These are phyloP conservation scores for Aphelocoma coerulescens DNA, from an alignment of 2,113 vertebrate species.

Conservation along the genomic window DNA sequence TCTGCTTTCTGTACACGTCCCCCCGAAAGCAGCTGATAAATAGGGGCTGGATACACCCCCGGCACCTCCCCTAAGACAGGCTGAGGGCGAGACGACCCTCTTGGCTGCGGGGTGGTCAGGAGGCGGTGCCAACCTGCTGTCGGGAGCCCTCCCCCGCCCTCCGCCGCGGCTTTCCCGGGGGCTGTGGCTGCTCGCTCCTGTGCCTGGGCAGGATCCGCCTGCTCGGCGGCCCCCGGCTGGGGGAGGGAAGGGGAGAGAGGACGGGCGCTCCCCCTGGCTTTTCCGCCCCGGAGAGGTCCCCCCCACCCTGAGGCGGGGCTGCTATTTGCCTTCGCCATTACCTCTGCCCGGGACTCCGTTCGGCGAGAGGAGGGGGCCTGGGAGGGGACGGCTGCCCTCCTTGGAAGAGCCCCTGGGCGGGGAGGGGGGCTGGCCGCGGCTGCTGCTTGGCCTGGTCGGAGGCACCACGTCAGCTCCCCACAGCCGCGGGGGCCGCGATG, in stretches of 20 bases:
- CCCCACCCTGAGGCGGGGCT: neutral
- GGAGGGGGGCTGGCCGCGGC: neutral
- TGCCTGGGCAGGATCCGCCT: neutral
- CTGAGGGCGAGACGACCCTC: neutral
- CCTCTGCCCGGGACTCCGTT: neutral
- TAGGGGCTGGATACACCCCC: neutral
- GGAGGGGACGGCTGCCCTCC: neutral
- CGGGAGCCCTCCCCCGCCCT: neutral
- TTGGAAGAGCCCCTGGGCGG: neutral
- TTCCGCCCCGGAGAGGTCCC: neutral
- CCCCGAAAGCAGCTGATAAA: neutral
- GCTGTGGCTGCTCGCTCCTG: neutral
- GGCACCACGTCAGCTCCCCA: slow-evolving; percentile 24
- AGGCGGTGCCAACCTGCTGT: neutral
- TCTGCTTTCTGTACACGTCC: neutral
- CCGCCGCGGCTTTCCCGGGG: neutral
- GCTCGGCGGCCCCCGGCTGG: neutral
- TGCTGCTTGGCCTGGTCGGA: neutral
- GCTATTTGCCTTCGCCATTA: neutral
- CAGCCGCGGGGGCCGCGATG: neutral
- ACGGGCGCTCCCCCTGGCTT: neutral
- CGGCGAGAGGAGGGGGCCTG: neutral
- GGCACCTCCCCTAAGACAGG: neutral
- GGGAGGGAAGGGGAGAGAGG: neutral
- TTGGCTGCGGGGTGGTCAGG: neutral